Evolutionary conservation across 2,888 invertebrate genomes (phyloP), one percentile per base, ranked within the genome.

Genomic region (Lithosia quadra): DNA sequence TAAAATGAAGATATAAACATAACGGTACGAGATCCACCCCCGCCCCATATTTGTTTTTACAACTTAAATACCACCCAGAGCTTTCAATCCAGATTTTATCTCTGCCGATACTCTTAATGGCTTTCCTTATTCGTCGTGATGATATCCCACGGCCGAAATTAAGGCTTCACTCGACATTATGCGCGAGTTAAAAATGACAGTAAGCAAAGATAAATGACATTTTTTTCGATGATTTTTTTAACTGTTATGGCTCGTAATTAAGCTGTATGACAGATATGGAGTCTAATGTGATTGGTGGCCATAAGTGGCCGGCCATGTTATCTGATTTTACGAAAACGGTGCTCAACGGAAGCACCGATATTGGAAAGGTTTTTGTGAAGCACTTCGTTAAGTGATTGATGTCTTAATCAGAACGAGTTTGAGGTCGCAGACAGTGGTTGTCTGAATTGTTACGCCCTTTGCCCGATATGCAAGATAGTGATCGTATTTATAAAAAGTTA

Each of bases 271-370:
- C 84, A 80, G 84, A 78, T 80, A 84, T 78, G 83, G 82, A 78
- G 78, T 86, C 90, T 91, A 91, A 91, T 91, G 76, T 89, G 88
- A 86, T 86, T 84, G 86, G 84, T 79, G 81, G 72, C 67, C 73
- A 71, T 75, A 78, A 63, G 68, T 36, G 67, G 67, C 4, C 49
- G 65, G 59, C 33, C 68, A 61, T 69, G 69, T 82, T 85, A 86
- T 85, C 86, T 78, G 83, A 84, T 85, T 81, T 78, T 71, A 79
- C 72, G 71, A 85, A 86, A 88, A 84, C 81, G 81, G 84, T 85
- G 84, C 73, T 75, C 77, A 80, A 75, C 80, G 60, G 75, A 78
- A 79, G 77, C 65, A 68, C 65, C 67, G 73, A 80, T 79, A 75
- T 75, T 65, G 74, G 70, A 58, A 57, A 61, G 57, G 55, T 68